Base-by-base conservation (phyloP, 2,888 invertebrate species). In the Andrena praecox region DNA sequence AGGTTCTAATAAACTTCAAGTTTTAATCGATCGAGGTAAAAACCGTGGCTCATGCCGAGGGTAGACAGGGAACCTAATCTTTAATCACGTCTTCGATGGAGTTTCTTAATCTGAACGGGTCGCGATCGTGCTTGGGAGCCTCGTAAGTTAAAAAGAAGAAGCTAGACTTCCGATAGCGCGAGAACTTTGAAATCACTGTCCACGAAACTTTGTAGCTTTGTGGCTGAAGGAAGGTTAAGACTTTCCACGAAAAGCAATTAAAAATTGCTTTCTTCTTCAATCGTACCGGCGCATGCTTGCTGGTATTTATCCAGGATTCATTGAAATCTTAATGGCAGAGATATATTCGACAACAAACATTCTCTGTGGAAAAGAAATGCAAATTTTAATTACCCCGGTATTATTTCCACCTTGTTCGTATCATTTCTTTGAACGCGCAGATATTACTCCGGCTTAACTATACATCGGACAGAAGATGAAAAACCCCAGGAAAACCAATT, bases 41-140 rank as follows among this genome's bases (percentile, higher is more conserved):
- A 86, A 80, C 64, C 68, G 74, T 74, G 59, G 72, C 67, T 79
- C 42, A 50, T 50, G 29, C 33, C 35, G 50, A 59, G 59, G 72
- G 42, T 79, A 74, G 87, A 84, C 80, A 69, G 68, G 64, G 67
- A 72, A 85, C 71, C 87, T 81, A 87, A 87, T 87, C 83, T 88
- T 85, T 88, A 83, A 88, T 87, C 87, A 81, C 84, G 84, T 80
- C 77, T 81, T 84, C 82, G 85, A 88, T 85, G 80, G 82, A 87
- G 87, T 82, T 89, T 85, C 82, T 84, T 87, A 89, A 88, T 89
- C 85, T 84, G 77, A 70, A 75, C 78, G 72, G 68, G 74, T 54
- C 83, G 75, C 66, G 77, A 86, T 78, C 82, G 71, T 74, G 80
- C 60, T 73, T 62, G 80, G 77, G 74, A 82, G 82, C 87, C 84